phyloP scores from a whole-genome alignment of 1,140 invertebrate species.

The Caenorhabditis tropicalis region DNA sequence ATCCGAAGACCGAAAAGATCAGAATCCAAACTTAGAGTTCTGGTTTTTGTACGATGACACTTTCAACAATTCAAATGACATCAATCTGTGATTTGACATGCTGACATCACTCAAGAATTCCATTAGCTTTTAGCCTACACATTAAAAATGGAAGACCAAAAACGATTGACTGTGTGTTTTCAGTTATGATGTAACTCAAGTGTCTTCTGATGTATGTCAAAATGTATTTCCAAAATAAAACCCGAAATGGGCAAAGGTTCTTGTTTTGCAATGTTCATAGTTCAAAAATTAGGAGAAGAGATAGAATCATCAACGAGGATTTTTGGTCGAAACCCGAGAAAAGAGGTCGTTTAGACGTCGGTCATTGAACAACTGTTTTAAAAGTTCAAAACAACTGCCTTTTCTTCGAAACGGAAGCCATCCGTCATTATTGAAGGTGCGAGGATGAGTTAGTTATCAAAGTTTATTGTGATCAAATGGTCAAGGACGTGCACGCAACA shows the following conservation, averaged over 20 bases:
- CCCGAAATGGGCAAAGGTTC: neutral
- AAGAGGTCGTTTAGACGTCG: slow-evolving; percentile 1
- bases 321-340: slow-evolving; percentile 20
- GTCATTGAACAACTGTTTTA: slow-evolving; percentile 33
- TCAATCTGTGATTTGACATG: neutral
- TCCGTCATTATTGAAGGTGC: no score
- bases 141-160: neutral
- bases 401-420: neutral
- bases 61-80: neutral
- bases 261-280: slow-evolving; percentile 13
- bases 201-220: neutral
- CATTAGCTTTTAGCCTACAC: slow-evolving; percentile 15
- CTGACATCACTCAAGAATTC: neutral
- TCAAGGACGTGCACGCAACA: no score
- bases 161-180: neutral
- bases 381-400: slow-evolving; percentile 12
- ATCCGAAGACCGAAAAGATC: no score
- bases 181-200: neutral
- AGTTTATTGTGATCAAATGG: no score
- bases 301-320: slow-evolving; percentile 28
- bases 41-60: neutral
- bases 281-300: slow-evolving; percentile 33
- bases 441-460: no score
- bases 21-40: no score
- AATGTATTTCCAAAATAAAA: neutral